Base-by-base conservation (phyloP, 2,113 vertebrate species). In the Vidua chalybeata region DNA sequence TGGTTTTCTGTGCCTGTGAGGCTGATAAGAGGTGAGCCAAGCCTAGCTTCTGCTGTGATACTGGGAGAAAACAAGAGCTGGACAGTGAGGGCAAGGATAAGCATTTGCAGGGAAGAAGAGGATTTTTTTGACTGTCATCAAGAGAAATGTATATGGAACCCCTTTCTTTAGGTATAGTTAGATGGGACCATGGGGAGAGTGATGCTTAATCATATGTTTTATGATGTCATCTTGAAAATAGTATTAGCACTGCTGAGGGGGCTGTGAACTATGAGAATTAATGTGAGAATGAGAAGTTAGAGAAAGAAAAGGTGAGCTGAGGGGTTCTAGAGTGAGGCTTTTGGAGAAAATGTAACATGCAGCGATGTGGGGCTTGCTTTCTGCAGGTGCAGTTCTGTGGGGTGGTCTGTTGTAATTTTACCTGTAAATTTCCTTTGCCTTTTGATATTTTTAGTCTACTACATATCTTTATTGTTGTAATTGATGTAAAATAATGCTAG, bases 371-470 rank as follows among this genome's bases (percentile, higher is more conserved):
- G 9, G 2, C 54, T 68, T 84, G 33, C 18, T 64, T 84, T 77
- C 35, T 35, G 3, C 35, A 37, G 28, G 12, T 74, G 35, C 1
- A 1, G 10, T 84, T 69, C 49, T 35, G 18, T 0, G 0, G 35
- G 10, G 8, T 52, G 7, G 18, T 68, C 69, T 61, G 26, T 62
- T 75, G 9, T 62, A 66, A 52, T 86, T 85, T 78, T 88, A n/a
- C 30, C 4, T n/a, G 24, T 46, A 26, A 69, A 43, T 46, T 74
- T 56, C 21, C 9, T 71, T 66, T 85, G 43, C 10, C 18, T 48
- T 61, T 26, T 52, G 17, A 33, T 71, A 46, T 75, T 61, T 87
- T 71, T 71, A 78, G 51, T 78, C 27, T 79, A 28, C 33, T 82
- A 4, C 11, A 3, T 78, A 24, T 85, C 41, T 85, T 74, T 66